Evolutionary conservation across 1,140 invertebrate species (phyloP).

Genomic region (Bombus superbus): DNA sequence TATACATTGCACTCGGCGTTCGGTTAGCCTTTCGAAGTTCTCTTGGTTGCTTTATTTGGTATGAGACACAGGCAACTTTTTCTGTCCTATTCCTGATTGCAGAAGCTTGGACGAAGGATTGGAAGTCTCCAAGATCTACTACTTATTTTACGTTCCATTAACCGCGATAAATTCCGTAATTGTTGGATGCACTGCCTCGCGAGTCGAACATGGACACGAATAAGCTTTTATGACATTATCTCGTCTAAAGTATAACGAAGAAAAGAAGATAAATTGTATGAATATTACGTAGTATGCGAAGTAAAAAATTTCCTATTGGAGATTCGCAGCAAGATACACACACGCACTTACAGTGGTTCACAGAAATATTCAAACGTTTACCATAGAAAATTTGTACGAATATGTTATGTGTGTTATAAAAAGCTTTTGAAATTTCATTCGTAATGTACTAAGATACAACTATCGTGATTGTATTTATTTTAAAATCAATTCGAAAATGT

Average conservation of each 20-base stretch:
- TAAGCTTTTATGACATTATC: neutral
- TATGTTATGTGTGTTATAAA: neutral
- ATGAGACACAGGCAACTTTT: slow-evolving; percentile 24
- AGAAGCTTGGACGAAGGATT: neutral
- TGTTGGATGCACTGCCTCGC: neutral
- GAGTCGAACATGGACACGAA: neutral
- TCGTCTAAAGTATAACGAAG: too few relatives aligned
- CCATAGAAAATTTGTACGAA: neutral
- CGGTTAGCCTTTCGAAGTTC: neutral
- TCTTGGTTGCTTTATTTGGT: slow-evolving; percentile 27
- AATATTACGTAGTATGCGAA: too few relatives aligned
- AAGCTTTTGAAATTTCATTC: too few relatives aligned
- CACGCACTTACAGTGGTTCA: too few relatives aligned
- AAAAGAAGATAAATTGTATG: neutral
- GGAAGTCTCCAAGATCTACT: neutral
- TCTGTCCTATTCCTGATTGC: neutral
- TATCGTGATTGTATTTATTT: too few relatives aligned
- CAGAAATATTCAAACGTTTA: neutral
- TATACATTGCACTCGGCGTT: neutral
- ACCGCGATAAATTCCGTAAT: neutral
- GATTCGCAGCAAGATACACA: neutral
- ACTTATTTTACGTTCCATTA: neutral
- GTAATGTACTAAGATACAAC: too few relatives aligned
- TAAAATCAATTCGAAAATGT: too few relatives aligned
- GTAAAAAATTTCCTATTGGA: neutral